Base-by-base conservation (phyloP, 1,140 invertebrate genomes). In the Eubasilissa regina region DNA sequence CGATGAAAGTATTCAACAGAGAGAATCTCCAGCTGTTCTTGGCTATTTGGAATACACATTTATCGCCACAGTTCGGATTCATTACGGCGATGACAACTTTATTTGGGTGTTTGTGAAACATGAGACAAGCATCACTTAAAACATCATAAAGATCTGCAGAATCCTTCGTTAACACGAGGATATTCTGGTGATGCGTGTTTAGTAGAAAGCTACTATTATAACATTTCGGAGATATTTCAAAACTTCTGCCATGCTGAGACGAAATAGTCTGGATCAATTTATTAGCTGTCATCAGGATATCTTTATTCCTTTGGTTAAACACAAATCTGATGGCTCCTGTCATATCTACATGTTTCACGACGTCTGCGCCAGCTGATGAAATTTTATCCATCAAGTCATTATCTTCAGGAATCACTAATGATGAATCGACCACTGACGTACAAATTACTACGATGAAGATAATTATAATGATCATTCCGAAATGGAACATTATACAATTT, bases 1-100 rank as follows among this genome's bases (percentile, higher is more conserved):
- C 70, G 4, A 74, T 74, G 21, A 74, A 74, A 55, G 53, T 45
- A 43, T 74, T 74, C 35, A 74, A n/a, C 25, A 74, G 13, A 7
- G 8, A 55, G 15, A 35, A 74, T 21, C 53, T 74, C 70, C 70
- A 74, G 17, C 51, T 15, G 35, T 1, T 17, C n/a, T 43, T 9
- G 9, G 70, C 70, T 15, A 74, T 15, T 56, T 74, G 25, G 4
- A 43, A 12, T 10, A 43, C 21, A 74, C 70, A 74, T 43, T 13
- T 45, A 10, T 7, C 3, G 10, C 15, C 64, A 25, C 64, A 68
- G n/a, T 48, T 47, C 9, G 64, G 43, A 47, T 68, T 68, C 43
- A 56, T 15, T 8, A 56, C 51, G 1, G 6, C 70, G n/a, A 74
- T 56, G 13, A 74, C 25, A 3, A 56, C 70, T 7, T 56, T 74